A percentile compares a stretch with the other conserved stretches of the same genome.
Evolutionary conservation across 2,888 invertebrate species (phyloP).

Genomic region (Eretmocerus hayati): DNA sequence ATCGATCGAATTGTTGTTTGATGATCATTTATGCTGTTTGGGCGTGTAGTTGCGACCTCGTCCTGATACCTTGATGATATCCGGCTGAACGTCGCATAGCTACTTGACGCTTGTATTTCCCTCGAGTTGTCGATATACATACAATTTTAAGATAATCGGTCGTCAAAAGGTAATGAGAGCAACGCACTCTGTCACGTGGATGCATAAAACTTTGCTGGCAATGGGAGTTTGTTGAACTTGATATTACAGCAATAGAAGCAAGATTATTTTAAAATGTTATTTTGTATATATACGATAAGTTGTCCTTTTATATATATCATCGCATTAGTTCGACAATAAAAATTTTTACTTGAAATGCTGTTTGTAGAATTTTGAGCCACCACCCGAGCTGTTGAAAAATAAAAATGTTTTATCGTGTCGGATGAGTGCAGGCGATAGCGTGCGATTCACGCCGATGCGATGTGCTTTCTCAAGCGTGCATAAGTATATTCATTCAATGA

Average conservation of each 20-base stretch:
- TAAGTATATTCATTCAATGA: no score
- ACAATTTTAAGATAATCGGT: constrained; percentile 1
- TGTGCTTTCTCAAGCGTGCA: no score
- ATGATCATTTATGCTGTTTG: neutral
- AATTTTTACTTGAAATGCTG: constrained; percentile 20
- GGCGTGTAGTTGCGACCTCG: constrained; percentile 7
- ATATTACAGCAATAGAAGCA: constrained; percentile 7
- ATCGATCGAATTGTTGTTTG: no score
- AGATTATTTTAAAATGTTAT: constrained; percentile 14
- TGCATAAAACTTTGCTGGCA: constrained; percentile 1
- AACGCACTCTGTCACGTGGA: neutral
- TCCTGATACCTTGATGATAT: constrained; percentile 3
- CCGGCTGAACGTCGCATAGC: constrained; percentile 1
- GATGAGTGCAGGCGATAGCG: no score
- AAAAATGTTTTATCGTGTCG: no score
- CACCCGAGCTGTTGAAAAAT: no score
- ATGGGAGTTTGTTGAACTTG: constrained; percentile 12
- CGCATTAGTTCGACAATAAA: constrained; percentile 19
- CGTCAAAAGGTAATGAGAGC: neutral
- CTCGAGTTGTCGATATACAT: constrained; percentile 8
- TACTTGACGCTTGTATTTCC: constrained; percentile 16
- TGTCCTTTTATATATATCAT: constrained; percentile 6
- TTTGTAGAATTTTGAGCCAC: no score
- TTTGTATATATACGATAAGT: constrained; percentile 20
- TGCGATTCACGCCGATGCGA: no score